phyloP scores from a whole-genome alignment of 2,113 vertebrate genomes.

The Steatornis caripensis region DNA sequence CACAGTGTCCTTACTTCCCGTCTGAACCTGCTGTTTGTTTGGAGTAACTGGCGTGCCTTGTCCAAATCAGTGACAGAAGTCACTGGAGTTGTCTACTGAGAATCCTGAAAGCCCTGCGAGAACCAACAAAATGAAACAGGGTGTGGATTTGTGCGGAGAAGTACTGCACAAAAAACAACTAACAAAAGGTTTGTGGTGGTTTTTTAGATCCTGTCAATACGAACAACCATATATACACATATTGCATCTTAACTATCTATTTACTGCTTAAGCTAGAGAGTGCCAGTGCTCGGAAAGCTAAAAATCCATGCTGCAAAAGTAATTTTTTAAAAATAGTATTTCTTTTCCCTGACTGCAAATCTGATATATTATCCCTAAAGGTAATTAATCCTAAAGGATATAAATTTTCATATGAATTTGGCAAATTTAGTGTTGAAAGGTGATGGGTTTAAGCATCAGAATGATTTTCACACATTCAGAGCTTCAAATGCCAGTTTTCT shows the following conservation, averaged over 20 bases:
- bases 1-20: background rate
- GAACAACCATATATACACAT: background rate
- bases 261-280: background rate
- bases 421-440: background rate
- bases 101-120: background rate
- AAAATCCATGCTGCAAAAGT: background rate
- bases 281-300: background rate
- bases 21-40: background rate
- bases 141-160: background rate
- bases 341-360: background rate
- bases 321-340: background rate
- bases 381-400: background rate
- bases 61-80: background rate
- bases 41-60: rapidly evolving
- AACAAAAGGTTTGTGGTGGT: rapidly evolving
- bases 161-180: background rate
- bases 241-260: background rate
- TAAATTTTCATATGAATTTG: background rate
- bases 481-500: background rate
- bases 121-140: background rate
- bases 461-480: background rate
- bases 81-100: background rate
- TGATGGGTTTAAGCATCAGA: background rate
- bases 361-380: background rate
- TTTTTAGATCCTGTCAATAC: background rate